Percentiles rank a stretch among this genome's conserved stretches.
phyloP scores from a whole-genome alignment of 2,888 invertebrate species.

The Heteropelma amictum region DNA sequence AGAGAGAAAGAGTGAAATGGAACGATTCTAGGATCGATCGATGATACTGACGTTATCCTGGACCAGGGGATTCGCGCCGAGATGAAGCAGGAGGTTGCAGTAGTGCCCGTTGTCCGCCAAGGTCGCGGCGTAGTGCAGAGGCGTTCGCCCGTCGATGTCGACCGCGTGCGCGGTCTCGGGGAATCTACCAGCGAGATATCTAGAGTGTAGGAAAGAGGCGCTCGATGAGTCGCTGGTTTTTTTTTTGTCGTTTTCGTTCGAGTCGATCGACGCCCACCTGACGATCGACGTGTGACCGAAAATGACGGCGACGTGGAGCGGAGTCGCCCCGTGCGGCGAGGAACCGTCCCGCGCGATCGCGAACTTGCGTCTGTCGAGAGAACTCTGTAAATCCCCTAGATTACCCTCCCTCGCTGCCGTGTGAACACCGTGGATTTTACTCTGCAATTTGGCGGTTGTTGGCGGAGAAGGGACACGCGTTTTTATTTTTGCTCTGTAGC shows the following conservation, averaged over 20 bases:
- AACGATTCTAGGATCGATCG: background rate
- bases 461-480: too few species aligned
- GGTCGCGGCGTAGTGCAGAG: conserved; percentile 92
- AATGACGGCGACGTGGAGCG: conserved; percentile 91
- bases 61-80: conserved; percentile 90
- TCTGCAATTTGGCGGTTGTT: conserved; percentile 79
- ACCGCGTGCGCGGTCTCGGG: conserved; percentile 91
- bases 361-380: conserved; percentile 93
- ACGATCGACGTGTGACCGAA: conserved; percentile 86
- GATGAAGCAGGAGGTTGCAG: conserved; percentile 89
- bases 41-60: conserved; percentile 87
- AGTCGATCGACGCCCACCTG: conserved; percentile 62
- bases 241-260: background rate
- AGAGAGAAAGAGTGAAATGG: too few species aligned
- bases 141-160: conserved; percentile 90
- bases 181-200: conserved; percentile 87
- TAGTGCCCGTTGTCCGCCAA: conserved; percentile 92
- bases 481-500: background rate
- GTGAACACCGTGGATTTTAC: conserved; percentile 94
- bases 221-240: background rate
- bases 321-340: conserved; percentile 91
- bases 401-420: conserved; percentile 91
- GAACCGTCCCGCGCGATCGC: conserved; percentile 91
- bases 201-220: too few species aligned
- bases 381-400: conserved; percentile 89